Evolutionary conservation across 2,888 invertebrate genomes (phyloP).

Genomic region (Liodrosophila aerea): DNA sequence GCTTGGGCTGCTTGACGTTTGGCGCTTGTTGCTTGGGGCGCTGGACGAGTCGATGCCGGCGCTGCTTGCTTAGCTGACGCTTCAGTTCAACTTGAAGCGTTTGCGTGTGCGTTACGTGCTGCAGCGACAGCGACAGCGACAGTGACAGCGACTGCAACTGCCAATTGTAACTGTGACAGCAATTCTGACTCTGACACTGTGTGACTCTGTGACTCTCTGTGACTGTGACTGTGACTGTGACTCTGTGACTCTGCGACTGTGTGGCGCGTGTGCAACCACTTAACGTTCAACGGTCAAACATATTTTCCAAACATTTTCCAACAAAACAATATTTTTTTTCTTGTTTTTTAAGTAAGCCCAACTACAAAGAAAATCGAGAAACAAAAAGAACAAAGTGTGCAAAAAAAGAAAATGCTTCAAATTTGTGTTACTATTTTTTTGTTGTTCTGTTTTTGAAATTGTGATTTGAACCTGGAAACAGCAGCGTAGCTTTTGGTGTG

Average conservation of each 20-base stretch:
- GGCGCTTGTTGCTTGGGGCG: slow-evolving; percentile 31
- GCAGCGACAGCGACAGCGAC: slow-evolving; percentile 39
- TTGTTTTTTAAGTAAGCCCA: slow-evolving; percentile 51
- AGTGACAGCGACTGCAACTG: slow-evolving; percentile 24
- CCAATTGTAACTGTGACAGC: slow-evolving; percentile 22
- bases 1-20: slow-evolving; percentile 27
- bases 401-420: slow-evolving; percentile 6
- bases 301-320: slow-evolving; percentile 5
- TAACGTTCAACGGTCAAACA: slow-evolving; percentile 6
- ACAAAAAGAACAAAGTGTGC: not conserved
- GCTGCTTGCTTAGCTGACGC: slow-evolving; percentile 38
- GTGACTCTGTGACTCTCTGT: not conserved
- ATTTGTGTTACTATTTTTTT: slow-evolving; percentile 6
- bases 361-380: too few species aligned
- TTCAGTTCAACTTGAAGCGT: slow-evolving; percentile 82
- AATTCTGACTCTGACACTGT: slow-evolving; percentile 12
- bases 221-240: slow-evolving; percentile 3
- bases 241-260: slow-evolving; percentile 2
- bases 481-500: slow-evolving; percentile 42
- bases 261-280: slow-evolving; percentile 52
- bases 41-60: slow-evolving; percentile 57
- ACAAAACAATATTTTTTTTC: slow-evolving; percentile 30
- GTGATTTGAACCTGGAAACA: not conserved
- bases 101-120: slow-evolving; percentile 80
- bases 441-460: slow-evolving; percentile 9